A percentile compares a stretch with the other conserved stretches of the same genome.
Evolutionary conservation across 2,113 vertebrate species (phyloP).

Genomic region (Strix aluco): DNA sequence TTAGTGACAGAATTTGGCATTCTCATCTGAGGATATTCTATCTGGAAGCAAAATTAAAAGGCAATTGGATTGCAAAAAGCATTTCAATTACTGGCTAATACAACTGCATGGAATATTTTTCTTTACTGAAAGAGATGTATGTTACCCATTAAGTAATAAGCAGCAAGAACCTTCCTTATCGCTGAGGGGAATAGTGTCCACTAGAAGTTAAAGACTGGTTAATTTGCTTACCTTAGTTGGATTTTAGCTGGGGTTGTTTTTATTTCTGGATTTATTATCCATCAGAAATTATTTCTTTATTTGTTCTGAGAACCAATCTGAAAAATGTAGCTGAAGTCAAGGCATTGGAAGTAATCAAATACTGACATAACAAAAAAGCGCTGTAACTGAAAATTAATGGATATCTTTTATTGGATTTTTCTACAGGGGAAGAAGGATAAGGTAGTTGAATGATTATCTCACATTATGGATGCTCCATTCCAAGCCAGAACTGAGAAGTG

Average conservation of each 20-base stretch:
- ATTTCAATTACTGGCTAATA: neutral
- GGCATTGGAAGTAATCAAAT: neutral
- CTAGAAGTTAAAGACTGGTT: neutral
- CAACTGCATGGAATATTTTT: neutral
- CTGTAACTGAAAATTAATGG: neutral
- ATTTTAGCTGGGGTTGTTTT: neutral
- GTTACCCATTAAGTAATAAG: neutral
- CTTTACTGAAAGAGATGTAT: neutral
- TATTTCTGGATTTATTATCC: neutral
- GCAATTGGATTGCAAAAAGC: neutral
- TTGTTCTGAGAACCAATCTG: neutral
- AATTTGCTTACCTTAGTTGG: neutral
- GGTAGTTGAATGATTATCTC: neutral
- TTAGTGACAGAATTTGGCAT: neutral
- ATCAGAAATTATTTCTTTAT: neutral
- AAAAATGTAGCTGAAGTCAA: neutral
- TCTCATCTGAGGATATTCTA: neutral
- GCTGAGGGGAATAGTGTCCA: neutral
- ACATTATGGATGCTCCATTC: neutral
- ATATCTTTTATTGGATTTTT: neutral
- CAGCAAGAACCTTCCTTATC: neutral
- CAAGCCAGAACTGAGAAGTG: neutral
- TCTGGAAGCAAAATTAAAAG: neutral
- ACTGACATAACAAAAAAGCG: neutral
- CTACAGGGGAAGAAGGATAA: neutral